Base-by-base conservation (phyloP, 2,113 vertebrate species). In the Chlorodrepanis virens region DNA sequence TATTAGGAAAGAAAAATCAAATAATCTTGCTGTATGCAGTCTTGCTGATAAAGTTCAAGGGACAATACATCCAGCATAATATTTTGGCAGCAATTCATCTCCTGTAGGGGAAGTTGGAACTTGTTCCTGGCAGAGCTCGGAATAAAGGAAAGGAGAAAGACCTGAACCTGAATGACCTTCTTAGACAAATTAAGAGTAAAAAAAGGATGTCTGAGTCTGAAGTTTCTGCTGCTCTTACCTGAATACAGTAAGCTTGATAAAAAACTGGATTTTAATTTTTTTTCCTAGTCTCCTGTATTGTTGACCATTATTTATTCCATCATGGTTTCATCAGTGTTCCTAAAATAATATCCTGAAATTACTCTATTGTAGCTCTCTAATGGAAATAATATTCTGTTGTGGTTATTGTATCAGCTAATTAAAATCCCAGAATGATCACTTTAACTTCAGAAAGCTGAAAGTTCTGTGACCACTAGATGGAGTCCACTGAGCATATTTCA, bases 401-500 rank as follows among this genome's bases (percentile, higher is more conserved):
- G 24, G 8, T 85, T 70, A 37, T 60, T 14, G 5, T 83, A n/a
- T 10, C 45, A 53, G 7, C 65, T 61, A 10, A 23, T 69, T 57
- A 71, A 68, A 72, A 72, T 57, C 11, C 13, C 22, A 15, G 65
- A 82, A 60, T 35, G 49, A 57, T 54, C 33, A 31, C 9, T 52
- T 63, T 9, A 67, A 0, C 18, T 77, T 79, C 14, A 67, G 54
- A 70, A 78, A 93, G 39, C 56, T 72, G 29, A 10, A 95, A 93
- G 69, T 82, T 83, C 5, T 1, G 2, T 93, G 65, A 75, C 97
- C 97, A 95, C 97, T 97, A 97, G 96, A 91, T 96, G 97, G 97
- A 95, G 97, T 88, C 31, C 74, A 14, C 56, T 49, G 92, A 96
- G 78, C 91, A 14, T 69, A 69, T 89, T 96, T 97, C 60, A 33